These are phyloP conservation scores for Eudasyphora cyanicolor DNA, from an alignment of 2,888 invertebrate species.

Conservation along the genomic window DNA sequence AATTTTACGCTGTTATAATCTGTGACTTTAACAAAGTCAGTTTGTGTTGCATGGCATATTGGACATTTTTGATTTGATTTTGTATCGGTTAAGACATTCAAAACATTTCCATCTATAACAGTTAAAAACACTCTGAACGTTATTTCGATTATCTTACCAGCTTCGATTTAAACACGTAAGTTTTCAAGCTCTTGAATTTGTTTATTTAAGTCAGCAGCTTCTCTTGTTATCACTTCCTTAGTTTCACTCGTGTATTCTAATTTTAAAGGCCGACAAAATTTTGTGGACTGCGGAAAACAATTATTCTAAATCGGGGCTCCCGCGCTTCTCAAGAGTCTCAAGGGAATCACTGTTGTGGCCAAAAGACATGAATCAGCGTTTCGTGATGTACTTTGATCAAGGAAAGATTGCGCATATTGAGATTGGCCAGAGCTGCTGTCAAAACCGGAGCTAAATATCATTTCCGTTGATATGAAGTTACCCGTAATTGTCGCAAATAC, in stretches of 20 bases:
- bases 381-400: conserved; percentile 28
- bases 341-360: conserved; percentile 32
- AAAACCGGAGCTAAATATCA: conserved; percentile 18
- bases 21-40: conserved; percentile 21
- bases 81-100: conserved; percentile 46
- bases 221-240: too few relatives aligned
- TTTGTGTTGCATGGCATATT: conserved; percentile 40
- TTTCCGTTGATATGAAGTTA: conserved; percentile 10
- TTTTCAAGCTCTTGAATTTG: conserved; percentile 35
- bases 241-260: conserved; percentile 15
- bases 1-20: neutral
- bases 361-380: too few relatives aligned
- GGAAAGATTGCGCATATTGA: neutral
- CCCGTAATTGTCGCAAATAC: conserved; percentile 10
- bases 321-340: conserved; percentile 23
- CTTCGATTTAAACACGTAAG: conserved; percentile 23
- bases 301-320: conserved; percentile 33
- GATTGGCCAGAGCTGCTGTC: too few relatives aligned
- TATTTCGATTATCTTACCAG: conserved; percentile 24
- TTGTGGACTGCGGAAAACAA: conserved; percentile 37
- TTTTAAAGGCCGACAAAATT: conserved; percentile 4
- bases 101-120: too few relatives aligned
- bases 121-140: conserved; percentile 23
- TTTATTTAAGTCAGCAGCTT: conserved; percentile 7
- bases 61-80: conserved; percentile 41